A percentile compares a stretch with the other conserved stretches of the same genome.
These are phyloP conservation scores for Carlito syrichta DNA, from an alignment of 2,113 vertebrate species.

Conservation along the genomic window DNA sequence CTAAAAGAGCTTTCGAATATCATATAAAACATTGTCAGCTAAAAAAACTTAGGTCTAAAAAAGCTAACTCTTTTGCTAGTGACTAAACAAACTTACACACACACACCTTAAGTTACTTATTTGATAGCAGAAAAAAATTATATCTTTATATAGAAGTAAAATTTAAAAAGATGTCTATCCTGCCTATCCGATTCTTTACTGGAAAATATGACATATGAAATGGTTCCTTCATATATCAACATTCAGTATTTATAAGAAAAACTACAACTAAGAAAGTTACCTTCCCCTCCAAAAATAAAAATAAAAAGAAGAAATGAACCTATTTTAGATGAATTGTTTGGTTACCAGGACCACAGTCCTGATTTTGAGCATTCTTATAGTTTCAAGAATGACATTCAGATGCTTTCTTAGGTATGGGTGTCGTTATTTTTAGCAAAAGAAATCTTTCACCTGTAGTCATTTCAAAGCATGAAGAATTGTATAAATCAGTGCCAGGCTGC, in stretches of 20 bases:
- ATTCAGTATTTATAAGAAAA: neutral
- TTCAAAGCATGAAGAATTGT: constrained; percentile 17
- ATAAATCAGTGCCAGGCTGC: constrained; percentile 69
- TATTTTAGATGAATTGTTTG: neutral
- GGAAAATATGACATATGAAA: neutral
- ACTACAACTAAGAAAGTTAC: neutral
- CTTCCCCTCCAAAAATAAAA: no score
- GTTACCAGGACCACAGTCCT: neutral
- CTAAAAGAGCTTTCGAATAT: neutral
- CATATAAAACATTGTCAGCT: neutral
- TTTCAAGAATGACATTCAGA: neutral
- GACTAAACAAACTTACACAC: neutral
- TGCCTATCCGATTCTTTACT: neutral
- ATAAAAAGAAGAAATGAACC: neutral
- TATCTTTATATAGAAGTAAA: neutral
- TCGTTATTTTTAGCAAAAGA: neutral
- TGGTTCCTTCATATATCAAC: neutral
- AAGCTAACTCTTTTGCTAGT: neutral
- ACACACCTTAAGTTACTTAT: neutral
- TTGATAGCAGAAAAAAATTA: neutral
- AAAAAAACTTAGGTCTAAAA: neutral
- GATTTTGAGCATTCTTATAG: neutral
- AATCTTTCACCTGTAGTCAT: neutral
- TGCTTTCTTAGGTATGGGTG: neutral
- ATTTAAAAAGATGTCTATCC: no score